Evolutionary conservation across 1,140 invertebrate species (phyloP), one percentile per base, ranked within the genome.

Genomic region (Dendrolimus punctatus): DNA sequence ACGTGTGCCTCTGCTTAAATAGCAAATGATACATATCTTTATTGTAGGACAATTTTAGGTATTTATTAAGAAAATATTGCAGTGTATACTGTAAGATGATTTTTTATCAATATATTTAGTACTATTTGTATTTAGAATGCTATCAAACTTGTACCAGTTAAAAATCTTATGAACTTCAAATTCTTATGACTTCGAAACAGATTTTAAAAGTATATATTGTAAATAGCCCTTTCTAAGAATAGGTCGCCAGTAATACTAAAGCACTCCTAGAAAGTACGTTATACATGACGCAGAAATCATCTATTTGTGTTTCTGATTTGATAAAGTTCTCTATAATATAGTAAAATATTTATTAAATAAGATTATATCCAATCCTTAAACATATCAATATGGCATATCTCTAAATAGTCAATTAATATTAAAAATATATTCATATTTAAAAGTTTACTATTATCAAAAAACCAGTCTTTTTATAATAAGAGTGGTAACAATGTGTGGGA

Each of bases 1-100:
- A 81, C 67, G 77, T 85, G 82, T 85, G 82, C 82, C 82, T 85
- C 79, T 78, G 82, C 82, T 85, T 84, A 56, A 64, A 82, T 80
- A 80, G 79, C 77, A 82, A 79, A 70, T 61, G 58, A 76, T 77
- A 85, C 78, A 83, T 85, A 85, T 83, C 80, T 76, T 74, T 69
- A 77, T 69, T 66, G 67, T 81, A 83, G 76, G 59, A 52, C 71
- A 76, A 74, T 78, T 83, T 82, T 77, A 82, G 71, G 74, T 64
- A 67, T 80, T 79, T 81, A 73, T 82, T 23, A 23, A 23, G 23
- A 83, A 80, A 65, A 55, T 41, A 46, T 64, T 73, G 59, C 57
- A 68, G 60, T 71, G 73, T 76, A 71, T 72, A 73, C 66, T 73
- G 66, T 68, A 64, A 71, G 74, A 77, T 57, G 58, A 74, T 75